These are phyloP conservation scores for Scolanthus callimorphus DNA, from an alignment of 92 coral and sea anemone genomes.

Conservation along the genomic window DNA sequence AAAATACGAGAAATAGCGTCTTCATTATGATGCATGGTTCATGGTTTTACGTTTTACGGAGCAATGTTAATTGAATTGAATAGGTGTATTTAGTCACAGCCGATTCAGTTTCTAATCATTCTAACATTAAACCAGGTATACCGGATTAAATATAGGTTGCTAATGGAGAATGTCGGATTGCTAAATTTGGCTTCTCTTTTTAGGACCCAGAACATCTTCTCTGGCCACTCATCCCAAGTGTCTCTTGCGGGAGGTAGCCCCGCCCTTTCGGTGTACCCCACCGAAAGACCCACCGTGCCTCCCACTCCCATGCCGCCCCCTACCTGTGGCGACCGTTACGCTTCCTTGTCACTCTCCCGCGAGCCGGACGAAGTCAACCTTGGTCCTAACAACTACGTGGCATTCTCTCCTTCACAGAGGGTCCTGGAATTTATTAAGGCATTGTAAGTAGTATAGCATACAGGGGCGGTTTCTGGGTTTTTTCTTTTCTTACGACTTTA, in stretches of 20 bases:
- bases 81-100: too few species aligned
- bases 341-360: slow-evolving; percentile 30
- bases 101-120: too few species aligned
- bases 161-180: too few species aligned
- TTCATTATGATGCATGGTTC: too few species aligned
- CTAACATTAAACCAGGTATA: too few species aligned
- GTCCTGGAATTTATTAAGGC: slow-evolving; percentile 46
- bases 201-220: slow-evolving; percentile 52
- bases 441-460: slow-evolving; percentile 47
- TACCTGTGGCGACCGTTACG: slow-evolving; percentile 62
- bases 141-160: too few species aligned
- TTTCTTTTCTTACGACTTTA: too few species aligned
- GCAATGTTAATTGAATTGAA: too few species aligned
- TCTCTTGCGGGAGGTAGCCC: slow-evolving; percentile 94
- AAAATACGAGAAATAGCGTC: too few species aligned
- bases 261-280: slow-evolving; percentile 51
- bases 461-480: too few species aligned
- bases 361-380: slow-evolving; percentile 46
- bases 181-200: too few species aligned
- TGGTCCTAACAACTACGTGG: slow-evolving; percentile 52
- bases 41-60: too few species aligned
- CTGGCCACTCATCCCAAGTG: slow-evolving; percentile 70
- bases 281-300: slow-evolving; percentile 78
- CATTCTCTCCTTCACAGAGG: slow-evolving; percentile 34
- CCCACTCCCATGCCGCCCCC: slow-evolving; percentile 89